Percentiles rank a stretch among this genome's conserved stretches.
phyloP scores from a whole-genome alignment of 2,113 vertebrate genomes.

The Ranitomeya imitator region DNA sequence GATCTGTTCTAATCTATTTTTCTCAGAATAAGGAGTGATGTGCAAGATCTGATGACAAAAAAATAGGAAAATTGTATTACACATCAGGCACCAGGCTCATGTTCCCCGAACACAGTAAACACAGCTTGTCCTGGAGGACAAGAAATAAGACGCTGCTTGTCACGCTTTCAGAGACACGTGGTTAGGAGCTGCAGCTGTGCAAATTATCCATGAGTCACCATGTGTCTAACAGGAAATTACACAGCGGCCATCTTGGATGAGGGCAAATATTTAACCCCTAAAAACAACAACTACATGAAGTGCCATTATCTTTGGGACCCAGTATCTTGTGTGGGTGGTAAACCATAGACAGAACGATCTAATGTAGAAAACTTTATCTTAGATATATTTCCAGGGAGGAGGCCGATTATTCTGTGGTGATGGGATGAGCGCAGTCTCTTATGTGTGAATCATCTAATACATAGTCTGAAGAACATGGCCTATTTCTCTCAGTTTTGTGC shows the following conservation, averaged over 20 bases:
- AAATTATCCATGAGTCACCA: slow-evolving; percentile 23
- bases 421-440: no score
- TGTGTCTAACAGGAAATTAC: slow-evolving; percentile 22
- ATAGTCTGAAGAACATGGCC: no score
- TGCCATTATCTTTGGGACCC: not conserved
- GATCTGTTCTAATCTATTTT: no score
- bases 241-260: slow-evolving; percentile 1
- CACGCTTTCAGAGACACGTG: no score
- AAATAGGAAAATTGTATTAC: no score
- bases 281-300: not conserved
- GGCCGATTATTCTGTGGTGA: no score
- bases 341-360: not conserved
- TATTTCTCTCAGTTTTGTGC: no score
- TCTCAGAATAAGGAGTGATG: no score
- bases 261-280: slow-evolving; percentile 12
- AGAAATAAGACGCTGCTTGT: not conserved
- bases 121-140: not conserved
- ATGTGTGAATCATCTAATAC: no score
- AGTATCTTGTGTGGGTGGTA: not conserved
- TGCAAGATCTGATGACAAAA: no score
- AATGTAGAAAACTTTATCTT: no score
- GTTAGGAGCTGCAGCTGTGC: not conserved
- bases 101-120: not conserved
- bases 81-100: not conserved
- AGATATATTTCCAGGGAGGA: no score